Conservation (phyloP, 2,888 invertebrate species). For the Achlya flavicornis region DNA sequence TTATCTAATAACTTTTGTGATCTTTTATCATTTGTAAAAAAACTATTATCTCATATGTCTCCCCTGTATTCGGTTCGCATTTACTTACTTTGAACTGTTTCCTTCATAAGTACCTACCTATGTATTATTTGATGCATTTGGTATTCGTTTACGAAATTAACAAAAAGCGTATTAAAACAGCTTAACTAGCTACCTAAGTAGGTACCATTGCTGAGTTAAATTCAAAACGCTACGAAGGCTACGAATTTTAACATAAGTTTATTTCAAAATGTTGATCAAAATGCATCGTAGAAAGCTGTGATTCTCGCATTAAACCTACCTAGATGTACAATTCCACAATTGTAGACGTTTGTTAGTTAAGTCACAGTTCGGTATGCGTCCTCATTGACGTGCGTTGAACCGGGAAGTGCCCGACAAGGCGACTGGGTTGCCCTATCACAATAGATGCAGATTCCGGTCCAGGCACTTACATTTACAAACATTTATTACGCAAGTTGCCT, state of each 20-base stretch:
- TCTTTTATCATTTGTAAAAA: too few species aligned
- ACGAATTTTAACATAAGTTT: background rate
- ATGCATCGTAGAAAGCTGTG: background rate
- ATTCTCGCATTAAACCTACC: conserved; percentile 33
- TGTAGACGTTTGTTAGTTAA: conserved; percentile 38
- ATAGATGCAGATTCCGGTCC: conserved; percentile 29
- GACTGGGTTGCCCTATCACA: conserved; percentile 43
- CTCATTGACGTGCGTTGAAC: conserved; percentile 66
- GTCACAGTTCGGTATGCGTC: conserved; percentile 55
- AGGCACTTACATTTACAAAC: conserved; percentile 22
- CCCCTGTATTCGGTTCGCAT: too few species aligned
- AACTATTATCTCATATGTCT: too few species aligned
- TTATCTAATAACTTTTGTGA: too few species aligned
- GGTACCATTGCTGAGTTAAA: too few species aligned
- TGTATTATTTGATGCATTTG: too few species aligned
- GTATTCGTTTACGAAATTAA: too few species aligned
- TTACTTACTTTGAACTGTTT: too few species aligned
- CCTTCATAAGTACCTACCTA: too few species aligned
- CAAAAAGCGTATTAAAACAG: too few species aligned
- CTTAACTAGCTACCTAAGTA: too few species aligned
- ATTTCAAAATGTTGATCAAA: background rate
- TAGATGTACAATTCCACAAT: conserved; percentile 30
- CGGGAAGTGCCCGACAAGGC: conserved; percentile 53
- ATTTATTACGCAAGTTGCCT: conserved; percentile 8
- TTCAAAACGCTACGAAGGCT: too few species aligned